Evolutionary conservation across 2,888 invertebrate species (phyloP), one percentile per base, ranked within the genome.

Genomic region (Rhingia rostrata): DNA sequence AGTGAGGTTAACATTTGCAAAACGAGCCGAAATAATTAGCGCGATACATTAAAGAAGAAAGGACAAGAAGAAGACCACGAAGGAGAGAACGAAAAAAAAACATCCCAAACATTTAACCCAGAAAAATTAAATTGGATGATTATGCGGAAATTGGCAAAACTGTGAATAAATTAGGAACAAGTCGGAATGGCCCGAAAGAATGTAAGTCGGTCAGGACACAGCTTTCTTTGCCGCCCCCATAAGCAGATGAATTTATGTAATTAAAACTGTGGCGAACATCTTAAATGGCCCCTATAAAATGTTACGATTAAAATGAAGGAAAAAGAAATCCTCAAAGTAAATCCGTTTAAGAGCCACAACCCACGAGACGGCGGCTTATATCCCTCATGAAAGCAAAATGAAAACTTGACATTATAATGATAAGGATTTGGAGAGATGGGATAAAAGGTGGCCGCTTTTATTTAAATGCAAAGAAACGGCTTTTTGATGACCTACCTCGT

Each of bases 91-190:
- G 33, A 41, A 41, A 41, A 63, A 39, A 33, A 12, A 41, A 60
- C 33, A 70, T 80, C 63, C 64, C 10, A 75, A 70, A 49, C 63
- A 54, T 66, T 83, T 79, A 73, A 75, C 74, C 80, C 64, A 54
- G 80, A 80, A 80, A 80, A 80, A 80, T 75, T 84, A 80, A 80
- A 80, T 84, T 80, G 75, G 84, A 84, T 84, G 84, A 84, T 80
- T 84, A 84, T 84, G 75, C 81, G 64, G 70, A 77, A 82, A 70
- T 66, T 63, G 69, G 70, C 56, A 74, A 67, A 64, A 75, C 70
- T 43, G 47, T 22, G 64, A 66, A 66, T 74, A 58, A 74, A 74
- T 64, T 64, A 58, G 58, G 64, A 58, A 14, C 37, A 45, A 58
- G 41, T 51, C 56, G 49, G 32, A 30, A 49, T 30, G 22, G 49